Conservation (phyloP, 2,113 vertebrate species). For the Melanerpes formicivorus region DNA sequence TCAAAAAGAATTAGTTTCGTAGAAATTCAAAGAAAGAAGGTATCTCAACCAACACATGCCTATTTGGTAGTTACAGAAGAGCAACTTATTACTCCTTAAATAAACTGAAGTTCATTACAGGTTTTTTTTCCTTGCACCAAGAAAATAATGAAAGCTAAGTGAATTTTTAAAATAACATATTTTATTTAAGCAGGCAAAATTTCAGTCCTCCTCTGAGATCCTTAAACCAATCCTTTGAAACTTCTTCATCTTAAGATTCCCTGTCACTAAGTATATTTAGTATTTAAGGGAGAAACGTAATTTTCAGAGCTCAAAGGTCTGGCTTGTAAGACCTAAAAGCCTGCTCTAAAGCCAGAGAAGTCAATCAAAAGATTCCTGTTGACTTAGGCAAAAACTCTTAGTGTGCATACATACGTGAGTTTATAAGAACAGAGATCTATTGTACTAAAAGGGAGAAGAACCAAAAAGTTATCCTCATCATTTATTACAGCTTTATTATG, state of each 20-base stretch:
- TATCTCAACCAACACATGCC: neutral
- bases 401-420: neutral
- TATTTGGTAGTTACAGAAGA: neutral
- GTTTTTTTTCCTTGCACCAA: neutral
- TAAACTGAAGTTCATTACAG: neutral
- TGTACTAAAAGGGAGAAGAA: neutral
- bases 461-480: neutral
- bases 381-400: neutral
- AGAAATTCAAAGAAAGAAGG: neutral
- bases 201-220: neutral
- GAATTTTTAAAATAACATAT: neutral
- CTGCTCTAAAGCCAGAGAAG: neutral
- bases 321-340: neutral
- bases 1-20: neutral
- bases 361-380: neutral
- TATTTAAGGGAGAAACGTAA: neutral
- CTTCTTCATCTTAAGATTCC: neutral
- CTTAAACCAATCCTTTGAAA: neutral
- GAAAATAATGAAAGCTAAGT: neutral
- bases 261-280: neutral
- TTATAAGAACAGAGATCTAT: neutral
- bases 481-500: neutral
- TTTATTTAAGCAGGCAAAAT: neutral
- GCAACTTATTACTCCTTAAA: neutral
- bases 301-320: neutral